These are phyloP conservation scores for Garra rufa DNA, from an alignment of 2,113 vertebrate species.

Conservation along the genomic window DNA sequence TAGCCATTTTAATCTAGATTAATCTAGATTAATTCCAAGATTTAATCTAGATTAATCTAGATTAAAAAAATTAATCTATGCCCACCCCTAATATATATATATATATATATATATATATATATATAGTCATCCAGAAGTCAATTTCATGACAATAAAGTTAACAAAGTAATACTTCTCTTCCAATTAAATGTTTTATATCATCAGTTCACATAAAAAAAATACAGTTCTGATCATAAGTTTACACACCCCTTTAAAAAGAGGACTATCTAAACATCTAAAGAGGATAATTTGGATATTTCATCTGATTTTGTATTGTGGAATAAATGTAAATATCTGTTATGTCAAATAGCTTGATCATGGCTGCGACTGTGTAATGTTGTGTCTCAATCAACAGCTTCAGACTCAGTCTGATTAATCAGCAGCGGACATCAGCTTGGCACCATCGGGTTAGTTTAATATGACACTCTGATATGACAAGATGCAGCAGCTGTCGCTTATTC, in stretches of 20 bases:
- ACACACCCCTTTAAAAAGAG: not conserved
- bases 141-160: too few species aligned
- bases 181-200: not conserved
- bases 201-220: not conserved
- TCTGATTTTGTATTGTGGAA: not conserved
- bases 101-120: too few species aligned
- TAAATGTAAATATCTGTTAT: not conserved
- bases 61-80: too few species aligned
- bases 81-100: too few species aligned
- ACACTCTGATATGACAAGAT: slow-evolving; percentile 3
- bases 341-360: not conserved
- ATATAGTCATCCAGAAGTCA: too few species aligned
- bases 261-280: not conserved
- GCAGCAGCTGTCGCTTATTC: slow-evolving; percentile 8
- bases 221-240: not conserved
- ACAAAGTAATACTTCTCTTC: too few species aligned
- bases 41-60: too few species aligned
- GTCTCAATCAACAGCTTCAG: not conserved
- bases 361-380: not conserved
- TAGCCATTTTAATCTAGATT: too few species aligned
- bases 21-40: too few species aligned
- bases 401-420: slow-evolving; percentile 1
- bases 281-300: not conserved
- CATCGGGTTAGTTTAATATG: not conserved
- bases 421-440: not conserved